These are phyloP conservation scores for Channa argus DNA, from an alignment of 2,113 vertebrate genomes.

Conservation along the genomic window DNA sequence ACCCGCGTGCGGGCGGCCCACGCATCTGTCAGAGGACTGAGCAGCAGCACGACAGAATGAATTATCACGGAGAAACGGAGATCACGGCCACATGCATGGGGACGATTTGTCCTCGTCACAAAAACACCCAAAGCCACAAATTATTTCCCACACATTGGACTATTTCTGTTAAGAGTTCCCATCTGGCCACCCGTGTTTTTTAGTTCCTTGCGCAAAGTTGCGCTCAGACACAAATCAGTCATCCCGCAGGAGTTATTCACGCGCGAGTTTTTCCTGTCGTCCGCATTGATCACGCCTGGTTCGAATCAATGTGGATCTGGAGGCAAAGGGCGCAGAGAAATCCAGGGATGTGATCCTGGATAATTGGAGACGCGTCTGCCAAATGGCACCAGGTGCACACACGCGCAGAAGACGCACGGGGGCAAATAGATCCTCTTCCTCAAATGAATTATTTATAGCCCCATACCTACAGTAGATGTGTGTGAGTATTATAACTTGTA, in stretches of 20 bases:
- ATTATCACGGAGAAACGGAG: neutral
- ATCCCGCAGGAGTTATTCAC: slow-evolving; percentile 31
- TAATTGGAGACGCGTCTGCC: slow-evolving; percentile 47
- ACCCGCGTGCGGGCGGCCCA: slow-evolving; percentile 4
- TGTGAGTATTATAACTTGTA: slow-evolving; percentile 11
- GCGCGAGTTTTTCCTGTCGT: neutral
- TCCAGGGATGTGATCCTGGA: slow-evolving; percentile 41
- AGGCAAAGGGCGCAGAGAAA: slow-evolving; percentile 19
- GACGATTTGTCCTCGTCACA: neutral
- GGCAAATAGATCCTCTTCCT: slow-evolving; percentile 66
- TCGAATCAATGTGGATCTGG: slow-evolving; percentile 30
- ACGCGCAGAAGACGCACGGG: slow-evolving; percentile 15
- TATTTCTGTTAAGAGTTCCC: neutral
- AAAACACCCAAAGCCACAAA: neutral
- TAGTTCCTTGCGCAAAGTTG: slow-evolving; percentile 6
- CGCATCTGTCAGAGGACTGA: slow-evolving; percentile 28
- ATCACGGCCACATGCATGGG: neutral
- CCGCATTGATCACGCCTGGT: slow-evolving; percentile 17
- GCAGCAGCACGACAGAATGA: neutral
- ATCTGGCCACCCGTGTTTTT: neutral
- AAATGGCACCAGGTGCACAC: slow-evolving; percentile 65
- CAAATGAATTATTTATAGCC: slow-evolving; percentile 67
- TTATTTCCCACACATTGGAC: neutral
- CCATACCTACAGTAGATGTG: slow-evolving; percentile 35
- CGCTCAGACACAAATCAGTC: slow-evolving; percentile 16